Base-by-base conservation (phyloP, 2,797 vertebrate species). In the Poeciliopsis turneri region DNA sequence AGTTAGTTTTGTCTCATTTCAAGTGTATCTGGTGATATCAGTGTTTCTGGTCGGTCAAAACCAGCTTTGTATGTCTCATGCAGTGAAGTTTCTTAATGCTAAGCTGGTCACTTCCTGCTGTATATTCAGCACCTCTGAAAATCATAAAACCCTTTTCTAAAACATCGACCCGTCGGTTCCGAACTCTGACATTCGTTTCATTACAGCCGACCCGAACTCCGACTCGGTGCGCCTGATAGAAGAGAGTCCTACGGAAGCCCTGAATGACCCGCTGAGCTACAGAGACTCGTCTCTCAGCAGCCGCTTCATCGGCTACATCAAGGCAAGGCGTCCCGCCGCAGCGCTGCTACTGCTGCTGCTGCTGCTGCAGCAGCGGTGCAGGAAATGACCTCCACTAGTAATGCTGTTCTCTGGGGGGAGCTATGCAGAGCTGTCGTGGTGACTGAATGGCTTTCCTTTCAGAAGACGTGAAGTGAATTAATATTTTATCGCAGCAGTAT, bases 261-360 rank as follows among this genome's bases (percentile, higher is more conserved):
- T 93, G 81, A 95, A 88, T 90, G 93, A 95, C 41, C 94, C 94
- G 72, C 94, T 96, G 85, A 84, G 68, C 72, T 94, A 93, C 84
- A 93, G 93, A 83, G 86, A 95, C 1, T 93, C 96, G 28, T 75
- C 90, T 39, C 96, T 97, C 64, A 96, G 91, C 89, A 78, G 95
- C 0, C 94, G 95, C 78, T 97, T 97, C 76, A 87, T 97, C 89
- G 96, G 87, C 92, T 98, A 97, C 89, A 96, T 96, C 83, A 97
- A 98, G 97, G 97, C 89, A 95, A 96, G 95, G 80, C 13, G 5
- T 51, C 3, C 0, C 2, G 2, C 20, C 57, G 33, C 13, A 15
- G 25, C 7, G 10, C 57, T 11, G 23, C 55, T 47, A 20, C 1
- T 36, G 30, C 25, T 30, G 15, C 16, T 49, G 47, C 16, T 36